A percentile compares a stretch with the other conserved stretches of the same genome.
phyloP scores from a whole-genome alignment of 2,888 invertebrate species.

The Glyphotaelius pellucidus region DNA sequence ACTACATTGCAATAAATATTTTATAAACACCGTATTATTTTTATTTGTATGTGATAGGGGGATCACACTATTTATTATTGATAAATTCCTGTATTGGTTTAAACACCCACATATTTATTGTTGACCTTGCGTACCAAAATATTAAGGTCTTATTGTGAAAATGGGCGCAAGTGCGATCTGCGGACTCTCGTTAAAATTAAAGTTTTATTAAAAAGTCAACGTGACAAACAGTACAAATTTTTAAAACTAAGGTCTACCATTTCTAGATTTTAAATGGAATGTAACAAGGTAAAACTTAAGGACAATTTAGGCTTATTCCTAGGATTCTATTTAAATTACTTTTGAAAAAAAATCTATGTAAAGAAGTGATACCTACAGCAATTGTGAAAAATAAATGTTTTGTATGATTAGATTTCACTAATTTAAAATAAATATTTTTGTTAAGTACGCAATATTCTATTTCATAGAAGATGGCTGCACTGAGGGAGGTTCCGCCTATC shows the following conservation, averaged over 20 bases:
- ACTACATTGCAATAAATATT: slow-evolving; percentile 9
- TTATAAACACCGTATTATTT: slow-evolving; percentile 5
- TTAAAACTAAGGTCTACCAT: slow-evolving; percentile 4
- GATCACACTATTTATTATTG: slow-evolving; percentile 34
- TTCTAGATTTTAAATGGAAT: slow-evolving; percentile 2
- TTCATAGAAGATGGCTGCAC: neutral
- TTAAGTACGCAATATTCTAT: slow-evolving; percentile 6
- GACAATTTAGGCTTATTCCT: slow-evolving; percentile 2
- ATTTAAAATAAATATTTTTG: slow-evolving; percentile 7
- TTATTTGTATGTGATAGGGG: neutral
- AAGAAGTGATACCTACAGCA: neutral
- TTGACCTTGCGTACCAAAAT: slow-evolving; percentile 17
- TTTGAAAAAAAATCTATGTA: neutral
- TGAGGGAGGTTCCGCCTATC: slow-evolving; percentile 4
- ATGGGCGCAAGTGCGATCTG: slow-evolving; percentile 21
- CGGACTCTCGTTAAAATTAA: neutral
- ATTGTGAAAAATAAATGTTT: neutral
- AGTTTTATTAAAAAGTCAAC: neutral
- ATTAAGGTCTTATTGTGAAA: neutral
- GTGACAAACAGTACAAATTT: slow-evolving; percentile 16
- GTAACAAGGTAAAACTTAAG: slow-evolving; percentile 16
- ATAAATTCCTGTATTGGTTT: neutral
- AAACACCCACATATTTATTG: neutral
- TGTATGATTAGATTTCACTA: slow-evolving; percentile 1
- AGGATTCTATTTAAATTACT: slow-evolving; percentile 2